Base-by-base conservation (phyloP, 2,113 vertebrate genomes). In the Percina caprodes region DNA sequence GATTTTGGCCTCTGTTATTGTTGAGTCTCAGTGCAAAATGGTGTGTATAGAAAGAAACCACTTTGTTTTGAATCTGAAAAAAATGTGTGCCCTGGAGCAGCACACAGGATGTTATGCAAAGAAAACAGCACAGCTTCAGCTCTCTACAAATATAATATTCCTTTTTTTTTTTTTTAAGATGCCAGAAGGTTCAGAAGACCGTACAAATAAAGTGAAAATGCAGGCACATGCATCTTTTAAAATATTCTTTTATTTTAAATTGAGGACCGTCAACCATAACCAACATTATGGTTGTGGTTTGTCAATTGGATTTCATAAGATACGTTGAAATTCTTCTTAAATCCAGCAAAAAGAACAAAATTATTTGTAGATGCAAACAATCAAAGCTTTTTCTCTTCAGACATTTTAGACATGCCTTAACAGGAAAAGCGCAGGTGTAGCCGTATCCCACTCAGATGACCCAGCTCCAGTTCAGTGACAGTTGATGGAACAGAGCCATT, bases 21-120 rank as follows among this genome's bases (percentile, higher is more conserved):
- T 73, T 54, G 23, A 70, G 55, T 52, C n/a, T 59, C 13, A 1
- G 55, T 39, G 19, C 68, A 74, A 82, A 66, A 69, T 19, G 39
- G 65, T n/a, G 46, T 68, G n/a, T 72, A n/a, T n/a, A 69, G 26
- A 80, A 66, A 76, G 67, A 52, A 46, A 63, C 42, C 7, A 16
- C 14, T 76, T 21, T 16, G 71, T 33, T 82, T 60, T 70, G 30
- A 70, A 56, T 52, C 21, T 15, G n/a, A 69, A 65, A 55, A 68
- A 35, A n/a, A 66, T 62, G 58, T 60, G 21, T 62, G 79, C 52
- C 69, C 55, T 35, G 4, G 51, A 72, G 74, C 66, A 58, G 49
- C 39, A 10, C 24, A 21, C 4, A 0, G n/a, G 61, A 45, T 60
- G 58, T 66, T n/a, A 58, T 1, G n/a, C 49, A 59, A 77, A 65